phyloP scores from a whole-genome alignment of 2,797 vertebrate species.

The Melanogrammus aeglefinus region DNA sequence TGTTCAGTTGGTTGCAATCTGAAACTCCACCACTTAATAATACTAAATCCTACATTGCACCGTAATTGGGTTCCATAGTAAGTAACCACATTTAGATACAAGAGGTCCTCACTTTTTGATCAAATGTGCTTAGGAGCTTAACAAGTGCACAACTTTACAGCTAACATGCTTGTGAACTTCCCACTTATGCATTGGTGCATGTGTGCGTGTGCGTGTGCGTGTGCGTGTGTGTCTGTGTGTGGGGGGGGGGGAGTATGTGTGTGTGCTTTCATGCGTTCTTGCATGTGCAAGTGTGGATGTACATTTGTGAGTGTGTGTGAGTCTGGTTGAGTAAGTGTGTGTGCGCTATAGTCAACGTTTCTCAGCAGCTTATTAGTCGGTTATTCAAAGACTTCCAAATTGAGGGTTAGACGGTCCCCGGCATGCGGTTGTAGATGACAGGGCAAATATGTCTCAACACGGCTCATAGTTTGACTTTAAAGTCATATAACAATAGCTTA shows the following conservation, averaged over 20 bases:
- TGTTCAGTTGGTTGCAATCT: too few species aligned
- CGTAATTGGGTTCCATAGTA: too few species aligned
- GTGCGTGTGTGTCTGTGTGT: not conserved
- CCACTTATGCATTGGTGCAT: not conserved
- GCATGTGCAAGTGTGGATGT: not conserved
- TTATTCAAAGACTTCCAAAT: conserved; percentile 65
- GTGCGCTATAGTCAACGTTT: not conserved
- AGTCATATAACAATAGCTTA: conserved; percentile 63
- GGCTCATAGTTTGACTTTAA: conserved; percentile 69
- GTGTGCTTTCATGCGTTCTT: not conserved
- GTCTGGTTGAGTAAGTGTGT: not conserved
- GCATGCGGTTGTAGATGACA: conserved; percentile 64
- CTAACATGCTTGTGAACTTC: too few species aligned
- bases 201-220: not conserved
- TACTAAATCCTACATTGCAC: too few species aligned
- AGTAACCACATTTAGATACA: too few species aligned
- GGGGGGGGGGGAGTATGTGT: too few species aligned
- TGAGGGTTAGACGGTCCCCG: conserved; percentile 57
- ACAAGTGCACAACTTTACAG: too few species aligned
- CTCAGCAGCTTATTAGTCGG: conserved; percentile 53
- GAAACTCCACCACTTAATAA: too few species aligned
- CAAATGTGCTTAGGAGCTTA: too few species aligned
- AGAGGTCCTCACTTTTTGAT: too few species aligned
- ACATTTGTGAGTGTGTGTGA: not conserved
- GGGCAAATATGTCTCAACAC: conserved; percentile 66